Evolutionary conservation across 37 sponge, comb jelly and placozoan species (phyloP).

Genomic region (Ianthella basta): DNA sequence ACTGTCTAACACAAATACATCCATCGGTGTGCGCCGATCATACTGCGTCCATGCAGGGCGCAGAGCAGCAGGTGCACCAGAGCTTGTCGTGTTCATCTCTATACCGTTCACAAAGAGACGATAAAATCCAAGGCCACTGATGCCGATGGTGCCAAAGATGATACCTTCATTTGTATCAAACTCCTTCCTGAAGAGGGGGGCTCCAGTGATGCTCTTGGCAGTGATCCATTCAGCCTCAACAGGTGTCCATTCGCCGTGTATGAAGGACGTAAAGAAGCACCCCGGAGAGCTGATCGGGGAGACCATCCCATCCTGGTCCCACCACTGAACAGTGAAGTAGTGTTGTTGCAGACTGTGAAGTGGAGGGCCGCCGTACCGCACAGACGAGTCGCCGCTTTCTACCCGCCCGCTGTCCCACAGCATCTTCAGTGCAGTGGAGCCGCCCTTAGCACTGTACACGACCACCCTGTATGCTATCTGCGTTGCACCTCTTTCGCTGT

Average conservation of each 20-base stretch:
- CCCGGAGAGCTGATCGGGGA: conserved; percentile 41
- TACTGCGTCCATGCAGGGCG: conserved; percentile 73
- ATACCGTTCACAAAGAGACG: conserved; percentile 50
- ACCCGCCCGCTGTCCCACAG: conserved; percentile 66
- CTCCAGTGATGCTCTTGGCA: conserved; percentile 23
- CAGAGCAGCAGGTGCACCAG: background rate
- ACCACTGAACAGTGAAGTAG: conserved; percentile 57
- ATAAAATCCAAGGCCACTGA: conserved; percentile 61
- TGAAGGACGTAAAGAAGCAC: conserved; percentile 41
- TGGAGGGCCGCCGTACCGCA: conserved; percentile 39
- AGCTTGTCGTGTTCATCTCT: conserved; percentile 21
- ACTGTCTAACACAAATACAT: background rate
- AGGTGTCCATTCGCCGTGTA: conserved; percentile 29
- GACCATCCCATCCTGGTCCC: conserved; percentile 47
- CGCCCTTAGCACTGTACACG: background rate
- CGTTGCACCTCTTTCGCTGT: conserved; percentile 43
- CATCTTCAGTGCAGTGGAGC: background rate
- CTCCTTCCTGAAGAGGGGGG: conserved; percentile 32
- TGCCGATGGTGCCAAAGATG: conserved; percentile 30
- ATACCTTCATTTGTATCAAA: background rate
- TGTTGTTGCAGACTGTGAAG: conserved; percentile 34
- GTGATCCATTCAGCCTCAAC: conserved; percentile 52
- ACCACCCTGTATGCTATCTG: conserved; percentile 48
- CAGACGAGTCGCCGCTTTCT: background rate
- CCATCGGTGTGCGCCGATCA: conserved; percentile 41